Conservation (phyloP, 2,888 invertebrate genomes). For the Sarcophaga rosellei region DNA sequence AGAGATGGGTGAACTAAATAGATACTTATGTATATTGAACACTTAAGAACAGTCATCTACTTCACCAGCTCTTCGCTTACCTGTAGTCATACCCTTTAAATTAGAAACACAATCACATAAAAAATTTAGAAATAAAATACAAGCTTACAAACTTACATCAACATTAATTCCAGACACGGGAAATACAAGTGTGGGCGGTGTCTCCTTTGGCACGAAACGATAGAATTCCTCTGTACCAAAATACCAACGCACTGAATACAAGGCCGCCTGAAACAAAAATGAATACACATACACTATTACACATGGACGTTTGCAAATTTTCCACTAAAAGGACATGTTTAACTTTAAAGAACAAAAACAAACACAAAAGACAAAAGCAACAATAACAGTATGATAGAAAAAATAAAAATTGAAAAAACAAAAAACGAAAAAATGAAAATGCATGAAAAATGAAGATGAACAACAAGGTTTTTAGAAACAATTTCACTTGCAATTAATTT, state of each 20-base stretch:
- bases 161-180: constrained; percentile 83
- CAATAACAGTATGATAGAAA: constrained; percentile 47
- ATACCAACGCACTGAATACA: constrained; percentile 86
- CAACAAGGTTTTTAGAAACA: constrained; percentile 70
- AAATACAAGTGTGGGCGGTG: constrained; percentile 83
- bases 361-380: not conserved
- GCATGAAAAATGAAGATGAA: constrained; percentile 64
- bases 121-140: not conserved
- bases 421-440: constrained; percentile 23
- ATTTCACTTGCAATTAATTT: constrained; percentile 72
- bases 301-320: not conserved
- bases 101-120: not conserved
- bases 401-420: constrained; percentile 27
- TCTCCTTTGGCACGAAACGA: constrained; percentile 84
- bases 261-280: constrained; percentile 76
- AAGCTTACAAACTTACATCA: constrained; percentile 82
- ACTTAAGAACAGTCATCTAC: no score
- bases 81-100: not conserved
- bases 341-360: not conserved
- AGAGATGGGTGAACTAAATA: no score
- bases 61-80: not conserved
- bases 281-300: constrained; percentile 59
- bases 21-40: no score
- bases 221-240: constrained; percentile 85
- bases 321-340: not conserved